Evolutionary conservation across 2,888 invertebrate species (phyloP).

Genomic region (Pandemis cinnamomeana): DNA sequence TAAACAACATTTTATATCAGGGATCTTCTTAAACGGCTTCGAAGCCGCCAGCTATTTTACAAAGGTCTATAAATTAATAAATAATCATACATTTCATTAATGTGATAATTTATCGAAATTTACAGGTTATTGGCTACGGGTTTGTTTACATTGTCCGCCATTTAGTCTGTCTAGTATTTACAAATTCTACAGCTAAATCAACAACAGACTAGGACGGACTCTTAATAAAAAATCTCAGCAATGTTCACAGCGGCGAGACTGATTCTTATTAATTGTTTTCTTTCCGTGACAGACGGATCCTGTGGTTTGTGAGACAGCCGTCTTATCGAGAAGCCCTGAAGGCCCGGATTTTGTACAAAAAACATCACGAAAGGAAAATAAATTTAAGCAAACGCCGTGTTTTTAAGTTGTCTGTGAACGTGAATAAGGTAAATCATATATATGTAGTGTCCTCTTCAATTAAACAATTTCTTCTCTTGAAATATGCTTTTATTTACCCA

Average conservation of each 20-base stretch:
- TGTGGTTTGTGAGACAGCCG: background rate
- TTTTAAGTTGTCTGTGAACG: background rate
- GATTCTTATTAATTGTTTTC: conserved; percentile 36
- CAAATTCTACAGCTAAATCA: conserved; percentile 1
- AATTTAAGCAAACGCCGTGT: background rate
- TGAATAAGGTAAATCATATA: no score
- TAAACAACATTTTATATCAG: no score
- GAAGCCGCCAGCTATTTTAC: no score
- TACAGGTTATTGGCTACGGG: no score
- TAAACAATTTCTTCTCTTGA: no score
- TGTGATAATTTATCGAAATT: no score
- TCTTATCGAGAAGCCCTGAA: background rate
- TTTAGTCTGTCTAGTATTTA: background rate
- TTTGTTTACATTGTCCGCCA: no score
- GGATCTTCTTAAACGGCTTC: no score
- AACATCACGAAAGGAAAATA: background rate
- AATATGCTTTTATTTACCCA: no score
- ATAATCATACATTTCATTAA: no score
- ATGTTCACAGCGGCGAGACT: conserved; percentile 16
- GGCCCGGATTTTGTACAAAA: background rate
- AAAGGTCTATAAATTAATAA: no score
- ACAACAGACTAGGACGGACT: background rate
- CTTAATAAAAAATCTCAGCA: conserved; percentile 20
- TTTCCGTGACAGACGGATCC: conserved; percentile 27
- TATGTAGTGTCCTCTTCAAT: no score